These are phyloP conservation scores for Macaca fascicularis DNA, from an alignment of 2,113 vertebrate species.

Conservation along the genomic window T2T-MFA8v1.1 NC_088394.1:83895001-83895500, in stretches of 20 bases:
- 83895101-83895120: neutral
- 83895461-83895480: too few species aligned
- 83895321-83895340: neutral
- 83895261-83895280: neutral
- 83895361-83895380: neutral
- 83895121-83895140: too few species aligned
- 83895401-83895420: neutral
- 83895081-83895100: fast-evolving
- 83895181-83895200: neutral
- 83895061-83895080: fast-evolving
- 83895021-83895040: fast-evolving
- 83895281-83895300: neutral
- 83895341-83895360: neutral
- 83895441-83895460: neutral
- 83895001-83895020: neutral
- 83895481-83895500: neutral
- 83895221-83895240: neutral
- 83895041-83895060: neutral
- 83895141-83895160: neutral
- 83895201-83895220: neutral
- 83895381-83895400: neutral
- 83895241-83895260: neutral
- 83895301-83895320: neutral
- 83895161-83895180: neutral
- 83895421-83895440: neutral